Percentiles rank a stretch among this genome's conserved stretches.
phyloP scores from a whole-genome alignment of 2,797 vertebrate genomes.

The Microctenopoma steveboyesi region DNA sequence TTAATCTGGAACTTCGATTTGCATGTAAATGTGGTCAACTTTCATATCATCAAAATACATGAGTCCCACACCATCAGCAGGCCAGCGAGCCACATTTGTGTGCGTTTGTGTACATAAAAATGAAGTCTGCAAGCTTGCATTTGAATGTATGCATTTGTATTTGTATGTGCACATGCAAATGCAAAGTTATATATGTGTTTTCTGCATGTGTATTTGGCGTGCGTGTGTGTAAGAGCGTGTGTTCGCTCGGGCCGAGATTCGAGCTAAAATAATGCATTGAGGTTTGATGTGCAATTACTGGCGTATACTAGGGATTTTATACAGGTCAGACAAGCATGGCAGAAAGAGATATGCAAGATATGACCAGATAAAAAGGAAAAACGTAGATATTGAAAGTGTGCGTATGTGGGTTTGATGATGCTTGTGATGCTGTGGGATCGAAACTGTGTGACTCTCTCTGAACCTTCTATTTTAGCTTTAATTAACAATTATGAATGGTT shows the following conservation, averaged over 20 bases:
- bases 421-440: constrained; percentile 32
- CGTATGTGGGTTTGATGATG: constrained; percentile 3
- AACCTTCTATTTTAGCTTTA: too few relatives aligned
- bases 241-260: constrained; percentile 25
- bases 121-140: constrained; percentile 23
- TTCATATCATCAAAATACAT: constrained; percentile 99
- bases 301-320: constrained; percentile 94
- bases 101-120: constrained; percentile 45
- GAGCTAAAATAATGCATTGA: constrained; percentile 88
- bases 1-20: constrained; percentile 99
- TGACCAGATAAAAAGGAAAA: constrained; percentile 90
- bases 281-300: constrained; percentile 94
- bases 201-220: constrained; percentile 12
- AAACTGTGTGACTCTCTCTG: constrained; percentile 11
- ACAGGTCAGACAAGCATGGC: constrained; percentile 86
- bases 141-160: constrained; percentile 53
- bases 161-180: constrained; percentile 59
- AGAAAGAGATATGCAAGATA: constrained; percentile 81
- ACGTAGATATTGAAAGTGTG: constrained; percentile 85
- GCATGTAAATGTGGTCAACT: constrained; percentile 99
- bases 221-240: constrained; percentile 19
- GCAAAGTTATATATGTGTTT: constrained; percentile 41
- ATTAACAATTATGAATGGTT: too few relatives aligned
- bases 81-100: constrained; percentile 52
- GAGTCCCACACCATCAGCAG: constrained; percentile 81